phyloP scores from a whole-genome alignment of 2,888 invertebrate genomes.

The Brachyptera risi region DNA sequence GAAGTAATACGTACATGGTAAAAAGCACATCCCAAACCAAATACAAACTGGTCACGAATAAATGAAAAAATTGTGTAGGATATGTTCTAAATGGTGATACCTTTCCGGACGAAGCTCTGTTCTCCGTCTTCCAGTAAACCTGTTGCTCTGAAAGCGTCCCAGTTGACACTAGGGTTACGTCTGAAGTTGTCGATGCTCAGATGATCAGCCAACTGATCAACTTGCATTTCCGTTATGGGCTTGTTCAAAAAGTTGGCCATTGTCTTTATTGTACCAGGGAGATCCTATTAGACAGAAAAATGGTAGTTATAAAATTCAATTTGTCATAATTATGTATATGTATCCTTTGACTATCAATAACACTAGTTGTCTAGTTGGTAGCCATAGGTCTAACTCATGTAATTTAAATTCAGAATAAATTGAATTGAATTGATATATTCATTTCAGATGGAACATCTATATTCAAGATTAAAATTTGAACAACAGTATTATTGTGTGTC shows the following conservation, averaged over 20 bases:
- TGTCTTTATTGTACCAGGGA: slow-evolving; percentile 53
- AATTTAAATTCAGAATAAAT: too few species aligned
- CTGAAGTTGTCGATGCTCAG: slow-evolving; percentile 79
- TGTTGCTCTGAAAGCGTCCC: slow-evolving; percentile 57
- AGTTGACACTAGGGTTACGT: slow-evolving; percentile 74
- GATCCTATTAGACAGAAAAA: slow-evolving; percentile 48
- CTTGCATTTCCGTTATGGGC: slow-evolving; percentile 48
- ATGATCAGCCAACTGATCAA: slow-evolving; percentile 61
- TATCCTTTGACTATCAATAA: neutral
- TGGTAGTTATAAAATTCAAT: too few species aligned
- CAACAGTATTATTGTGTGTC: too few species aligned
- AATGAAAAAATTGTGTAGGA: too few species aligned
- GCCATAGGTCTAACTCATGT: too few species aligned
- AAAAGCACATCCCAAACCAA: too few species aligned
- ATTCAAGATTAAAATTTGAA: too few species aligned
- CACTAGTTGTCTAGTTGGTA: neutral
- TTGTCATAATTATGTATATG: neutral
- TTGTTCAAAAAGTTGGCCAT: slow-evolving; percentile 59
- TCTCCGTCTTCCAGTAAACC: slow-evolving; percentile 57
- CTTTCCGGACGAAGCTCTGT: slow-evolving; percentile 63
- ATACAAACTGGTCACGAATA: too few species aligned
- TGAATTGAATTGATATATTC: too few species aligned
- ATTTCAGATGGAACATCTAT: too few species aligned
- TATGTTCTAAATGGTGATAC: too few species aligned
- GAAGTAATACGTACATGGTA: too few species aligned